Percentiles rank a stretch among this genome's conserved stretches.
phyloP scores from a whole-genome alignment of 2,113 vertebrate genomes.

The Gallinago media region DNA sequence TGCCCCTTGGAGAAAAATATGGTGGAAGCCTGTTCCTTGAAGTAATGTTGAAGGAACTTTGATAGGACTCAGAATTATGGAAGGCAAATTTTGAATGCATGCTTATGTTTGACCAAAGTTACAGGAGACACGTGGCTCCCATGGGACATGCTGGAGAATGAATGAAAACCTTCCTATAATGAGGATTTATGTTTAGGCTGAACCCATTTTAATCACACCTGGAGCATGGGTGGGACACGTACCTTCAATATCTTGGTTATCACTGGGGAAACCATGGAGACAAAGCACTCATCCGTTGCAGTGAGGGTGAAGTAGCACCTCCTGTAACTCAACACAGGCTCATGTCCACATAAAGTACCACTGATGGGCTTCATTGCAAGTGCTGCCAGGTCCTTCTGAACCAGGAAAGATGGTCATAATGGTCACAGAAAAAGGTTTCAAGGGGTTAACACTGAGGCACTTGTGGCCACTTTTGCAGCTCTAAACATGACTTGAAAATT shows the following conservation, averaged over 20 bases:
- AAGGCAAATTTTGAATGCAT: not conserved
- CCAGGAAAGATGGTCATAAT: not conserved
- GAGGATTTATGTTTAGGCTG: constrained; percentile 18
- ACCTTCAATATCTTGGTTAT: not conserved
- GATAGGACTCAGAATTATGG: not conserved
- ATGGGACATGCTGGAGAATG: not conserved
- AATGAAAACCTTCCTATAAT: constrained; percentile 27
- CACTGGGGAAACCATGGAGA: not conserved
- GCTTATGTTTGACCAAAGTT: not conserved
- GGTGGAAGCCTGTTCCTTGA: not conserved
- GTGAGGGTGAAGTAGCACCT: not conserved
- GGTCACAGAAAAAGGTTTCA: not conserved
- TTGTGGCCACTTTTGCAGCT: not conserved
- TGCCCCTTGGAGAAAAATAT: not conserved
- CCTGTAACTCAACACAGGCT: not conserved
- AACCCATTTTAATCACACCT: not conserved
- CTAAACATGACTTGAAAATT: constrained; percentile 4
- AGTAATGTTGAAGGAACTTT: not conserved
- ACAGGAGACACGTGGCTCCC: not conserved
- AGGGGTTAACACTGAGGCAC: not conserved
- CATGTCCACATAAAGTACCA: not conserved
- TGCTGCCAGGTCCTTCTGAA: not conserved
- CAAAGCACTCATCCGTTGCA: not conserved
- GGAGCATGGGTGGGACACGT: not conserved
- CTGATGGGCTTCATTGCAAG: not conserved